Evolutionary conservation across 2,888 invertebrate genomes (phyloP), one percentile per base, ranked within the genome.

Genomic region (Eupithecia abbreviata): DNA sequence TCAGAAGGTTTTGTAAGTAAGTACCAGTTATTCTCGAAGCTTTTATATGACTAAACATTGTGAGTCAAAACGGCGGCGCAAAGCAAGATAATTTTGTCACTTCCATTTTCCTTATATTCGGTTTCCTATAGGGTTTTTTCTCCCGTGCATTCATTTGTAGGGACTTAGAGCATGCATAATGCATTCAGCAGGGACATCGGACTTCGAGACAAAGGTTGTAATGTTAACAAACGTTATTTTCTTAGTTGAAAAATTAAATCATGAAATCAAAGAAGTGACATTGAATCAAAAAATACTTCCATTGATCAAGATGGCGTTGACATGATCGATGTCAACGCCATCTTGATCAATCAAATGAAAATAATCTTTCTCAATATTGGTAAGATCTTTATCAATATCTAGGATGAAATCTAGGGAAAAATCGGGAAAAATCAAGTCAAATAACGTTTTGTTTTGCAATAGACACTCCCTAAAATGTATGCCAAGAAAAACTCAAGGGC

Each of bases 141-240:
- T 88, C 71, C 76, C 90, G 88, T 93, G 93, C 93, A 93, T 94
- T 93, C 92, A 92, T 93, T 93, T 93, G 88, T 90, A 88, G 87
- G 90, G 92, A 90, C 91, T 93, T 93, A 92, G 90, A 87, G 82
- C 86, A 86, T 94, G 92, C 92, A 94, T 94, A 93, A 94, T 94
- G 93, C 93, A 94, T 94, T 89, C 86, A 84, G 82, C 85, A 92
- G 90, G 90, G 91, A 87, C 90, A 93, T 94, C 91, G 90, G 92
- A 92, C 93, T 93, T 93, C 94, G 81, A 88, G 82, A 85, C 79
- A 41, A 62, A 66, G 49, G 76, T 77, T 74, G 41, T 41, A 77
- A 81, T 79, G 72, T 74, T 68, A 42, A 68, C 49, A 68, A 73
- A 73, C n/a, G 7, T 55, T 30, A 69, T 70, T 18, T 55, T 9